Evolutionary conservation across 2,797 vertebrate species (phyloP).

Genomic region (Sarcoramphus papa): DNA sequence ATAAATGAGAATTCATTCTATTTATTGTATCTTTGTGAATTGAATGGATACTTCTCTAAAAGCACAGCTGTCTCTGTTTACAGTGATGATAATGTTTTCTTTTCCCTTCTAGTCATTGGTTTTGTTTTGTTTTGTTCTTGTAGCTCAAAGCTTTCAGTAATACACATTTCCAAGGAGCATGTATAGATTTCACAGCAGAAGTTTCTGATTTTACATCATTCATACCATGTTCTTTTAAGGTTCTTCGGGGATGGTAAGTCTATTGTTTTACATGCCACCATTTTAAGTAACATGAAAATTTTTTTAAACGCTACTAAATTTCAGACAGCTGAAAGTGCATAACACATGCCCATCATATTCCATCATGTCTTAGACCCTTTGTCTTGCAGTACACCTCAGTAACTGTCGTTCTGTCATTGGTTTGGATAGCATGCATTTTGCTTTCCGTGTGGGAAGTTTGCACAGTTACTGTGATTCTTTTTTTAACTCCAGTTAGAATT

Average conservation of each 20-base stretch:
- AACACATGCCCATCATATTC: neutral
- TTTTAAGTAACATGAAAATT: neutral
- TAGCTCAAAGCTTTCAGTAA: constrained; percentile 82
- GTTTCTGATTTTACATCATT: constrained; percentile 72
- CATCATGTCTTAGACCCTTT: neutral
- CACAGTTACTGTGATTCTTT: neutral
- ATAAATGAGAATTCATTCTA: neutral
- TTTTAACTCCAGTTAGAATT: neutral
- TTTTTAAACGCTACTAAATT: neutral
- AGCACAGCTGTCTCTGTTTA: constrained; percentile 3
- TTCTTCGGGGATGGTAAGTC: constrained; percentile 84
- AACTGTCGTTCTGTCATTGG: neutral
- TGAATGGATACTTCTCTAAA: neutral
- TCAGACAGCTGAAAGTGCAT: neutral
- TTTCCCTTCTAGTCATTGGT: constrained; percentile 47
- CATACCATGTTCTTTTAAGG: constrained; percentile 80
- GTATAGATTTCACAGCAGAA: constrained; percentile 75
- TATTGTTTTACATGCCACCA: constrained; percentile 37
- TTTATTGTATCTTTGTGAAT: neutral
- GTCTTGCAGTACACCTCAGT: neutral
- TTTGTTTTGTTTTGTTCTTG: constrained; percentile 60
- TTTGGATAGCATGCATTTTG: neutral
- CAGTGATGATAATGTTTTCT: neutral
- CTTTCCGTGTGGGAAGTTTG: neutral
- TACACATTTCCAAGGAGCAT: constrained; percentile 76